Conservation (phyloP, 1,140 invertebrate genomes). For the Belonocnema kinseyi region DNA sequence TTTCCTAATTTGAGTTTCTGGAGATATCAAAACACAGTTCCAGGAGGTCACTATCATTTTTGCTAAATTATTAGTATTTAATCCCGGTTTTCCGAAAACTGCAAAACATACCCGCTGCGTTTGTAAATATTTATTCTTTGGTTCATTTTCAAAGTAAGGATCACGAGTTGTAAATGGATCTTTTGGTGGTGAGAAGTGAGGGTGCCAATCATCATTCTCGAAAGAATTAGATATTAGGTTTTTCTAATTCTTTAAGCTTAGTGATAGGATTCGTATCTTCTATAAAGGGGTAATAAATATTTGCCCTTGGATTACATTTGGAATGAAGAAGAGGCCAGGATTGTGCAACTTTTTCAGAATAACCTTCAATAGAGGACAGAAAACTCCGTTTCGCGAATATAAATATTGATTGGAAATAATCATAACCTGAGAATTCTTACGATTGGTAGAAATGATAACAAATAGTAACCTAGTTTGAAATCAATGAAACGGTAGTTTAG, state of each 20-base stretch:
- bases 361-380: conserved; percentile 45
- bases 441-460: too few species aligned
- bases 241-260: conserved; percentile 44
- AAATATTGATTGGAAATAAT: too few species aligned
- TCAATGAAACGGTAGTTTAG: too few species aligned
- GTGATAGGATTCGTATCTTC: conserved; percentile 67
- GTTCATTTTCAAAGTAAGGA: conserved; percentile 65
- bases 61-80: conserved; percentile 73
- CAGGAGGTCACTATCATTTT: conserved; percentile 75
- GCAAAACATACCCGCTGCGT: conserved; percentile 76
- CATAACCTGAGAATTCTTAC: too few species aligned
- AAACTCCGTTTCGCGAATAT: conserved; percentile 40
- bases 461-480: too few species aligned
- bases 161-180: conserved; percentile 39
- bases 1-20: conserved; percentile 74
- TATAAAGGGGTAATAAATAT: conserved; percentile 67
- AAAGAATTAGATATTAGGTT: neutral
- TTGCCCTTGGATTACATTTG: conserved; percentile 61
- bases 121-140: conserved; percentile 73
- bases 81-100: conserved; percentile 78
- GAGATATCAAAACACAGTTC: conserved; percentile 78
- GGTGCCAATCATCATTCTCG: neutral
- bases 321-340: conserved; percentile 33
- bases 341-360: neutral
- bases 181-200: conserved; percentile 38